Evolutionary conservation across 2,113 vertebrate genomes (phyloP).

Genomic region (Panurus biarmicus): DNA sequence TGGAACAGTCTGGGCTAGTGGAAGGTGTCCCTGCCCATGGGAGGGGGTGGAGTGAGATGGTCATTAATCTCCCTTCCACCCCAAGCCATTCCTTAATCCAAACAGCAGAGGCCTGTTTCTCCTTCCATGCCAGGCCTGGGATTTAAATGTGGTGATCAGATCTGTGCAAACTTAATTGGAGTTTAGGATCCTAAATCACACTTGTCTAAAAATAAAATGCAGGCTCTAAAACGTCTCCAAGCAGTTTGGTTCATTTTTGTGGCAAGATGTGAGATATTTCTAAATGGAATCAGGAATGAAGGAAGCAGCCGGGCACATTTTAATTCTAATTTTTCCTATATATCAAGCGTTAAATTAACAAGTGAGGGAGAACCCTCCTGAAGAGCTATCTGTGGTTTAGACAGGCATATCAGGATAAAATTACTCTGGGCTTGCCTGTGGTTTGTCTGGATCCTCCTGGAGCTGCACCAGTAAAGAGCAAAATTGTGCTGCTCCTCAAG

Average conservation of each 20-base stretch:
- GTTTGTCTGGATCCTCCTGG: conserved; percentile 31
- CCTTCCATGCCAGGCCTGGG: accelerated
- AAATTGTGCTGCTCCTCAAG: conserved; percentile 1
- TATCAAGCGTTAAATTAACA: conserved; percentile 58
- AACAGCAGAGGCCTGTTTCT: neutral
- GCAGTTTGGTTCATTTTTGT: neutral
- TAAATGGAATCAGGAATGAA: neutral
- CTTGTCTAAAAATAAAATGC: neutral
- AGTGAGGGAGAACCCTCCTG: neutral
- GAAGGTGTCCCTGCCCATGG: too few species aligned
- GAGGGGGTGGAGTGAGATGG: neutral
- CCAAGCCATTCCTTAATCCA: neutral
- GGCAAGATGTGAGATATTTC: conserved; percentile 2
- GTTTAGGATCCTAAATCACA: neutral
- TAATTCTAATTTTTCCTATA: conserved; percentile 51
- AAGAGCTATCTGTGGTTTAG: conserved; percentile 28
- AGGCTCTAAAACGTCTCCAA: neutral
- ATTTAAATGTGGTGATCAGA: neutral
- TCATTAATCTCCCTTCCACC: neutral
- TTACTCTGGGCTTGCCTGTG: neutral
- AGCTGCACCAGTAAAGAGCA: conserved; percentile 11
- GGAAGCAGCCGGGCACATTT: neutral
- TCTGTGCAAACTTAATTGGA: neutral
- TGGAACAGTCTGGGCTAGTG: accelerated
- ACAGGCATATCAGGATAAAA: conserved; percentile 49